Evolutionary conservation across 2,797 vertebrate species (phyloP).

Genomic region (Thripadectes ignobilis): DNA sequence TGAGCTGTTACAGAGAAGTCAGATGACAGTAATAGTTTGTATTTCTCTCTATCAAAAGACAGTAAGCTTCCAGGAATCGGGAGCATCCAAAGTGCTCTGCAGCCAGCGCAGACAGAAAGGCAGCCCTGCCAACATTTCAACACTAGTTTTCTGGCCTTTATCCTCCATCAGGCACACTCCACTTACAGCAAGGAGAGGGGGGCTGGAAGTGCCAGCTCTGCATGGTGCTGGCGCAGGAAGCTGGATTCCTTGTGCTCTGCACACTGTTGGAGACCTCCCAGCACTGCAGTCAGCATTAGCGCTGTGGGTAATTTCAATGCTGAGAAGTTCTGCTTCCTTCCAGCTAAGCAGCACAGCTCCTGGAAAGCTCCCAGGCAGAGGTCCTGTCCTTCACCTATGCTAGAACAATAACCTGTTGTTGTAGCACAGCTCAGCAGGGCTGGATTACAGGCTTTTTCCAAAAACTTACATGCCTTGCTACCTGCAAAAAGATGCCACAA

Average conservation of each 20-base stretch:
- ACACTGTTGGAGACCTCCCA: background rate
- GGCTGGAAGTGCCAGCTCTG: background rate
- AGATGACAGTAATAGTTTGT: background rate
- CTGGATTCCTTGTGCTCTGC: background rate
- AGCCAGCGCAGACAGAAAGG: background rate
- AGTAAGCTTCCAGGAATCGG: background rate
- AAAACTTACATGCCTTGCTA: background rate
- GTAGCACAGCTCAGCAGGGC: background rate
- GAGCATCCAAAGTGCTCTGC: background rate
- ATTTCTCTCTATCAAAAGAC: background rate
- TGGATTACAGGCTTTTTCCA: background rate
- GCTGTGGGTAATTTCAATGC: background rate
- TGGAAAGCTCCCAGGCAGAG: background rate
- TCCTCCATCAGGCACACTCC: background rate
- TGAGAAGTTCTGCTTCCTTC: background rate
- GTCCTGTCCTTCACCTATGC: background rate
- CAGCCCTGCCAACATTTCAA: background rate
- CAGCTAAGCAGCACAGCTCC: background rate
- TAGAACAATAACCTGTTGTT: constrained; percentile 3
- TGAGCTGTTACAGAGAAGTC: background rate
- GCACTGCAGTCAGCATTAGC: background rate
- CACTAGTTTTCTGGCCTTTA: background rate
- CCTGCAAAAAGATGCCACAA: background rate
- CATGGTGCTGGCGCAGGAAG: background rate
- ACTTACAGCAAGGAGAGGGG: background rate